Percentiles rank a stretch among this genome's conserved stretches.
phyloP scores from a whole-genome alignment of 2,888 invertebrate genomes.

The Scelioninae gen. 1 region DNA sequence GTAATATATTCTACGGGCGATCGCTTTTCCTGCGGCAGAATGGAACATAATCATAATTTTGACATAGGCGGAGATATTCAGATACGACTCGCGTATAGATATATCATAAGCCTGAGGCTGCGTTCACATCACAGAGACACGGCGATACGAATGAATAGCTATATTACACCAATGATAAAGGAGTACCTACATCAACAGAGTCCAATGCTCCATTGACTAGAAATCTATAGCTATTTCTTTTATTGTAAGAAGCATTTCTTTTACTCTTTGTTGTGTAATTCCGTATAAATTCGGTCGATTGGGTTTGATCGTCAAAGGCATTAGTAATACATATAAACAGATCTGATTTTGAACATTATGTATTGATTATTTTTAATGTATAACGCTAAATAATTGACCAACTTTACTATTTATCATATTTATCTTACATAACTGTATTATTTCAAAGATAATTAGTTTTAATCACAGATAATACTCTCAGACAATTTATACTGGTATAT shows the following conservation, averaged over 20 bases:
- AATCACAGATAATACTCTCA: no score
- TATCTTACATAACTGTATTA: no score
- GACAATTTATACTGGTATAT: no score
- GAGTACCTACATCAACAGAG: conserved; percentile 76
- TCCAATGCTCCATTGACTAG: conserved; percentile 78
- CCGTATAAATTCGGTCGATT: neutral
- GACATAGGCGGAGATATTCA: conserved; percentile 79
- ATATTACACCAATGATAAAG: conserved; percentile 79
- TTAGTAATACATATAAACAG: no score
- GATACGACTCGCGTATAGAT: conserved; percentile 72
- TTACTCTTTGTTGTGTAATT: conserved; percentile 7
- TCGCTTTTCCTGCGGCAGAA: conserved; percentile 65
- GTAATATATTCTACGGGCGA: conserved; percentile 59
- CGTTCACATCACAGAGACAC: conserved; percentile 77
- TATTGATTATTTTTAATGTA: no score
- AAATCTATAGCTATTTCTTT: conserved; percentile 73
- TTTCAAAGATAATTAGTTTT: no score
- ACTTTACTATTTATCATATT: no score
- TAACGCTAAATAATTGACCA: no score
- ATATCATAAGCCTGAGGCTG: conserved; percentile 81
- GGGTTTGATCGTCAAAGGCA: neutral
- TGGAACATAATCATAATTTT: conserved; percentile 79
- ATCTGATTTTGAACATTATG: no score
- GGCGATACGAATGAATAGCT: conserved; percentile 78
- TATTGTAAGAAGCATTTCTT: conserved; percentile 42